Evolutionary conservation across 1,140 invertebrate genomes (phyloP).

Genomic region (Bombus ignitus): DNA sequence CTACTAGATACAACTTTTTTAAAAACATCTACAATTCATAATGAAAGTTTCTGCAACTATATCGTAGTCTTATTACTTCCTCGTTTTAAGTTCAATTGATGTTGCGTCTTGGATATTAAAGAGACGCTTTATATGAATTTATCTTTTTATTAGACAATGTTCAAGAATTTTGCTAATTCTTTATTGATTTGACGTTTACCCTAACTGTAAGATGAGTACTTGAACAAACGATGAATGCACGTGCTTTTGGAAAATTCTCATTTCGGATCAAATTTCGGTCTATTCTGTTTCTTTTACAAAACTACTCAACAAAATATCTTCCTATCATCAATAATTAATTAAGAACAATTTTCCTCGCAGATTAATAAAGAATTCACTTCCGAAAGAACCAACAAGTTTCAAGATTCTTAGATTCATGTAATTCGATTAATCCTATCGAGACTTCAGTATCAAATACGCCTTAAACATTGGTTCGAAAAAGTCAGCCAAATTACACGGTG

Average conservation of each 20-base stretch:
- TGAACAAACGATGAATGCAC: too few species aligned
- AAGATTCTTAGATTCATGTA: neutral
- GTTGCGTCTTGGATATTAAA: too few species aligned
- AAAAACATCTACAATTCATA: neutral
- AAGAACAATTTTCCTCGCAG: neutral
- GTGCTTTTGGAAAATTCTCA: too few species aligned
- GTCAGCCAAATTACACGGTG: neutral
- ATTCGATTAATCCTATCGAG: neutral
- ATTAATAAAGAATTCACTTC: neutral
- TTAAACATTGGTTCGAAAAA: neutral
- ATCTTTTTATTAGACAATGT: neutral
- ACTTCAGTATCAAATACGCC: neutral
- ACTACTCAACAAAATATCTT: neutral
- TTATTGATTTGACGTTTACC: neutral
- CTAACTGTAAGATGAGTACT: too few species aligned
- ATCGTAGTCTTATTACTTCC: neutral
- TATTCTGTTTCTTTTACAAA: neutral
- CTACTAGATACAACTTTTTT: neutral
- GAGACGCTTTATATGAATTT: neutral
- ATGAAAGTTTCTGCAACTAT: neutral
- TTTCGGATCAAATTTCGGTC: too few species aligned
- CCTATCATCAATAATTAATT: neutral
- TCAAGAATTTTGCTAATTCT: neutral
- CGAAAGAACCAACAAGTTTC: neutral
- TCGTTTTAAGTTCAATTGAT: neutral